Evolutionary conservation across 2,113 vertebrate genomes (phyloP).

Genomic region (Dipodomys ordii): DNA sequence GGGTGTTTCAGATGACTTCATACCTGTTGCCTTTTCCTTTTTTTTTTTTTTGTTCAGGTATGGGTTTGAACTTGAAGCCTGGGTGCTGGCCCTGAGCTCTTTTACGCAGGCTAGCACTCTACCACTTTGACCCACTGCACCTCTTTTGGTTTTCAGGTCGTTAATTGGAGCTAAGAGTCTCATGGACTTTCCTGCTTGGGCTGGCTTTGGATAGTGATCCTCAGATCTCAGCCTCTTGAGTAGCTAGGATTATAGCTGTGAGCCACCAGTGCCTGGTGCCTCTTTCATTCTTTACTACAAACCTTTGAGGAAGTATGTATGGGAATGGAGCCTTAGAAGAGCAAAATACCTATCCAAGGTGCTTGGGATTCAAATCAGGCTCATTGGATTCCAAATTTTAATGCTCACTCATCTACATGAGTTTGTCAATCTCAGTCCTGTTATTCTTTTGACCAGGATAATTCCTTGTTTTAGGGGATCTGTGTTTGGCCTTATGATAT

Average conservation of each 20-base stretch:
- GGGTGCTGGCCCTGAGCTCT: too few relatives aligned
- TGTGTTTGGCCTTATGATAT: neutral
- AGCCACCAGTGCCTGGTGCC: neutral
- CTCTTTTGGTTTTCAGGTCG: too few relatives aligned
- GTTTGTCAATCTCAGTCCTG: neutral
- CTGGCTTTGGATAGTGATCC: too few relatives aligned
- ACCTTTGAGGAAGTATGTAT: neutral
- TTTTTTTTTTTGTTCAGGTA: too few relatives aligned
- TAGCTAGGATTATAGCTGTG: too few relatives aligned
- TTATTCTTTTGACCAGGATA: neutral
- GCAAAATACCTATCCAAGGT: neutral
- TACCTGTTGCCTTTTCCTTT: too few relatives aligned
- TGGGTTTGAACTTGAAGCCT: too few relatives aligned
- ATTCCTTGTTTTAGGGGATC: neutral
- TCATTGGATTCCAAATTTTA: neutral
- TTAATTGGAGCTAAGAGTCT: too few relatives aligned
- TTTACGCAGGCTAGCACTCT: too few relatives aligned
- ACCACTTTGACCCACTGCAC: too few relatives aligned
- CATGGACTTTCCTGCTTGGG: too few relatives aligned
- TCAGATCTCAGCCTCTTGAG: too few relatives aligned
- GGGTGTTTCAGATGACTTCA: neutral
- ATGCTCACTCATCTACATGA: accelerated
- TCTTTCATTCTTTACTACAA: neutral
- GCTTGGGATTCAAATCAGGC: neutral
- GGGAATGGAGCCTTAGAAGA: neutral